Evolutionary conservation across 2,797 vertebrate genomes (phyloP).

Genomic region (Phalanger gymnotis): DNA sequence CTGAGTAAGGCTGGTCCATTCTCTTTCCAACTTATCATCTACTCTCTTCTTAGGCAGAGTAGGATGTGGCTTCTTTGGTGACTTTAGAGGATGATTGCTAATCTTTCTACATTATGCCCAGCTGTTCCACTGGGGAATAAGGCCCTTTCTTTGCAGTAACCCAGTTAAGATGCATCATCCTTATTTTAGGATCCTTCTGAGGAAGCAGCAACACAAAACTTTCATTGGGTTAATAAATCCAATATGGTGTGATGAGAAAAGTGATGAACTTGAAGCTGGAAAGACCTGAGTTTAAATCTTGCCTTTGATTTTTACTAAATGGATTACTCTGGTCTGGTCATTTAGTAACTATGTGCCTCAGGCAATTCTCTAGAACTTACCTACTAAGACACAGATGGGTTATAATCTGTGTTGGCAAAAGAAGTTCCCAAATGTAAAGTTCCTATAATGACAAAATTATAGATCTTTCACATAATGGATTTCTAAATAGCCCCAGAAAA

Average conservation of each 20-base stretch:
- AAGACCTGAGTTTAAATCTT: neutral
- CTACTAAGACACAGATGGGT: neutral
- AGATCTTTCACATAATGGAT: constrained; percentile 30
- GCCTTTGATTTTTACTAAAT: neutral
- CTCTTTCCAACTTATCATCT: neutral
- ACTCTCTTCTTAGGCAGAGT: neutral
- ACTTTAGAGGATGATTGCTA: constrained; percentile 13
- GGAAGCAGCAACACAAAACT: neutral
- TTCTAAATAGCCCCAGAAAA: constrained; percentile 39
- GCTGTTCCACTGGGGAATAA: neutral
- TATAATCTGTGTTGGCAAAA: neutral
- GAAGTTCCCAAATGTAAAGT: neutral
- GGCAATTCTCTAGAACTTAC: neutral
- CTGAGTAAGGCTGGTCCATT: neutral
- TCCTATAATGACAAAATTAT: neutral
- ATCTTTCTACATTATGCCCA: neutral
- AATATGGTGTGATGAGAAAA: neutral
- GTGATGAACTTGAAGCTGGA: neutral
- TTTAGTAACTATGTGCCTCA: neutral
- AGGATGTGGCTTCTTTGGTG: neutral
- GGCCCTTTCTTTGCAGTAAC: neutral
- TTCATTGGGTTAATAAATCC: neutral
- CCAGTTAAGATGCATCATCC: neutral
- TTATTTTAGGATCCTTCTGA: neutral
- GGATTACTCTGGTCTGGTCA: neutral